A percentile compares a stretch with the other conserved stretches of the same genome.
Evolutionary conservation across 2,888 invertebrate genomes (phyloP).

Genomic region (Willowsia nigromaculata): DNA sequence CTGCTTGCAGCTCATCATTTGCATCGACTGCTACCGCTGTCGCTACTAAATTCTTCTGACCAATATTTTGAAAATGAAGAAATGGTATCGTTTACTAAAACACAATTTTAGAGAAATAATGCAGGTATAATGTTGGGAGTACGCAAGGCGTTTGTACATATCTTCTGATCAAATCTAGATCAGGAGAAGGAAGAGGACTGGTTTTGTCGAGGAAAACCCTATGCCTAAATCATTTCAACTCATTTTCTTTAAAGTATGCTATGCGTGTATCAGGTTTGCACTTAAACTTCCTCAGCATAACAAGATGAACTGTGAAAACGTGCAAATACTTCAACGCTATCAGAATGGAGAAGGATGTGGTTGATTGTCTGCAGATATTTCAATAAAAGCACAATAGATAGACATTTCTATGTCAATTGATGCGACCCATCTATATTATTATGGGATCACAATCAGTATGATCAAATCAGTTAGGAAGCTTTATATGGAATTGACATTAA

Average conservation of each 20-base stretch:
- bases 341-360: too few relatives aligned
- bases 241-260: background rate
- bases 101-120: background rate
- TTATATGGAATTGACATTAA: conserved; percentile 61
- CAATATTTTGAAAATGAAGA: too few relatives aligned
- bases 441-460: background rate
- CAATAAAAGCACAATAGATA: background rate
- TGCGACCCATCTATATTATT: background rate
- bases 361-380: too few relatives aligned
- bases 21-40: background rate
- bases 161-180: conserved; percentile 60
- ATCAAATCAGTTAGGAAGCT: background rate
- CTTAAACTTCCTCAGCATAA: too few relatives aligned
- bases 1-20: background rate
- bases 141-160: background rate
- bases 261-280: too few relatives aligned
- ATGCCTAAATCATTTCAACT: conserved; percentile 1
- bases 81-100: background rate
- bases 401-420: background rate
- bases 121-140: background rate
- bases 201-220: conserved; percentile 27
- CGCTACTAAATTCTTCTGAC: background rate
- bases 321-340: too few relatives aligned
- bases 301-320: too few relatives aligned
- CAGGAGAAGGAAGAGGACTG: conserved; percentile 57